Conservation (phyloP, 2,888 invertebrate genomes). For the Camponotus fellah region DNA sequence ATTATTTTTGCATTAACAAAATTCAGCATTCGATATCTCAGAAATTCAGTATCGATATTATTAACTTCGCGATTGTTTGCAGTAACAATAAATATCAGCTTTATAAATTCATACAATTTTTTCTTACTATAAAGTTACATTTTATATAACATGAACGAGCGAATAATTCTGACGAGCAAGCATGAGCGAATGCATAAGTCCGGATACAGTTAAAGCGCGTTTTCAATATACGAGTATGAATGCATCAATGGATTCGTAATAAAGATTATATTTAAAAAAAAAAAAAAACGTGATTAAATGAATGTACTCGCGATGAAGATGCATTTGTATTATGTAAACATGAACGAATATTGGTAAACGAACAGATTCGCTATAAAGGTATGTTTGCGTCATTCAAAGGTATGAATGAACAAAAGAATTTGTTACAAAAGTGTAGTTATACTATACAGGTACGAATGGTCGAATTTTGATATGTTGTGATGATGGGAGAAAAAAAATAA, state of each 20-base stretch:
- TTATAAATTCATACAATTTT: neutral
- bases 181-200: neutral
- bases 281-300: constrained; percentile 22
- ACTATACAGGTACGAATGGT: constrained; percentile 22
- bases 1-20: neutral
- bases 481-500: neutral
- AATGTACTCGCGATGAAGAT: neutral
- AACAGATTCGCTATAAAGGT: constrained; percentile 30
- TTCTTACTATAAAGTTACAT: neutral
- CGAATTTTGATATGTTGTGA: neutral
- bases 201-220: neutral
- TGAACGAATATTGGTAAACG: constrained; percentile 17
- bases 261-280: constrained; percentile 16
- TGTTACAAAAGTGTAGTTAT: neutral
- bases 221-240: constrained; percentile 15
- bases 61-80: neutral
- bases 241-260: constrained; percentile 4
- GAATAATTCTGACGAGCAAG: neutral
- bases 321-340: constrained; percentile 23
- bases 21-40: neutral
- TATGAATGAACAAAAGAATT: constrained; percentile 10
- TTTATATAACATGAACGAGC: neutral
- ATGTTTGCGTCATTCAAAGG: constrained; percentile 6
- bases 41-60: neutral
- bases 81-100: neutral